Evolutionary conservation across 2,113 vertebrate genomes (phyloP).

Genomic region (Nycticebus coucang): DNA sequence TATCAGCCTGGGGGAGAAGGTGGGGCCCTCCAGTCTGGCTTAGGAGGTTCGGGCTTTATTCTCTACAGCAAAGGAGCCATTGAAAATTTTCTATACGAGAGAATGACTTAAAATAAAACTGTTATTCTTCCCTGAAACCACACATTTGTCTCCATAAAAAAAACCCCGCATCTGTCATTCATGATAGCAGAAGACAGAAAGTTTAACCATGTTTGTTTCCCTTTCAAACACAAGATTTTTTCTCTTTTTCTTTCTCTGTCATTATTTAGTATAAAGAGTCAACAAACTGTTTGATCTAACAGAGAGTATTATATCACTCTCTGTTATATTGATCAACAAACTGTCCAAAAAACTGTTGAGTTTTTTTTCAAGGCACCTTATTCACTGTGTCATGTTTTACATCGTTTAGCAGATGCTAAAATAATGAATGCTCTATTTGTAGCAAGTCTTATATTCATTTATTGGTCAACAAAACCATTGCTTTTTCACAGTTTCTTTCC

Average conservation of each 20-base stretch:
- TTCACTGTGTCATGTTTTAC: not conserved
- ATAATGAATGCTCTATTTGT: not conserved
- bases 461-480: not conserved
- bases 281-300: not conserved
- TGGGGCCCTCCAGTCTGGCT: no score
- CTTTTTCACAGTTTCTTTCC: not conserved
- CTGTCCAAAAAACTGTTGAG: no score
- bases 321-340: no score
- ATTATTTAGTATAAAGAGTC: not conserved
- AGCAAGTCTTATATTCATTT: not conserved
- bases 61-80: not conserved
- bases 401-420: not conserved
- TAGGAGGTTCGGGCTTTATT: not conserved
- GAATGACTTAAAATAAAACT: not conserved
- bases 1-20: rapidly evolving
- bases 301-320: no score
- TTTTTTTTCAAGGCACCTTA: not conserved
- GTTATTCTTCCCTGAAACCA: not conserved
- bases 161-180: not conserved
- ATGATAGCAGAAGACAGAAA: not conserved
- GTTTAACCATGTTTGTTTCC: not conserved
- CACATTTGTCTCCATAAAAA: not conserved
- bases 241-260: not conserved
- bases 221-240: not conserved
- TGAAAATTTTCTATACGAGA: not conserved